A percentile compares a stretch with the other conserved stretches of the same genome.
Conservation (phyloP, 2,797 vertebrate genomes). For the Lycodopsis pacificus region DNA sequence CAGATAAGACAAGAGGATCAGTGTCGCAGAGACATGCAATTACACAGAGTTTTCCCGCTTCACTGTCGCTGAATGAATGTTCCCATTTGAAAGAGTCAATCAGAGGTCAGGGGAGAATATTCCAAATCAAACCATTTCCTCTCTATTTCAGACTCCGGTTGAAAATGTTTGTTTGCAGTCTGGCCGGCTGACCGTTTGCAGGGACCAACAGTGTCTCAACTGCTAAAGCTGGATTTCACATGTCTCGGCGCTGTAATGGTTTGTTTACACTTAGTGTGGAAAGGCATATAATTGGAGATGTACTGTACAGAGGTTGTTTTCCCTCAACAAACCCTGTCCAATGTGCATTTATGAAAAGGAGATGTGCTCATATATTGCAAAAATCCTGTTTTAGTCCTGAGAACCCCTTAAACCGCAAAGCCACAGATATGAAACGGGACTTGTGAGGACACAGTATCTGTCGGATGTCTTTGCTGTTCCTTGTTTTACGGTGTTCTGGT, state of each 20-base stretch:
- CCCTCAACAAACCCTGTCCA: conserved; percentile 22
- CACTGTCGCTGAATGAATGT: conserved; percentile 23
- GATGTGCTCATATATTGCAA: conserved; percentile 1
- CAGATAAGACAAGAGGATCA: conserved; percentile 50
- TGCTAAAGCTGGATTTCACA: conserved; percentile 44
- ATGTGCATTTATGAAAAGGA: conserved; percentile 27
- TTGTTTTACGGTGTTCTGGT: conserved; percentile 43
- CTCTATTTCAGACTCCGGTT: conserved; percentile 28
- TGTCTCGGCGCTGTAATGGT: conserved; percentile 51
- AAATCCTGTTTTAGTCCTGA: background rate
- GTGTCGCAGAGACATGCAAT: conserved; percentile 51
- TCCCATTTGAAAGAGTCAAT: conserved; percentile 43
- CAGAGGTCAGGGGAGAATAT: conserved; percentile 39
- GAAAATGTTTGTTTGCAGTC: conserved; percentile 43
- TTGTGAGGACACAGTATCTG: background rate
- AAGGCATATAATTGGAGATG: conserved; percentile 42
- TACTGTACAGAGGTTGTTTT: conserved; percentile 48
- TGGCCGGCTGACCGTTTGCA: conserved; percentile 38
- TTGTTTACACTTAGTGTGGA: conserved; percentile 55
- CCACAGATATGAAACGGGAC: background rate
- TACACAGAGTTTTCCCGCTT: conserved; percentile 25
- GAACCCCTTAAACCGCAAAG: background rate
- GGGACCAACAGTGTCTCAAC: conserved; percentile 26
- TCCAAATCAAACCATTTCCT: conserved; percentile 34
- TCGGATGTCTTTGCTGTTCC: conserved; percentile 16